Percentiles rank a stretch among this genome's conserved stretches.
phyloP scores from a whole-genome alignment of 2,113 vertebrate species.

The Leptobrachium leishanense region DNA sequence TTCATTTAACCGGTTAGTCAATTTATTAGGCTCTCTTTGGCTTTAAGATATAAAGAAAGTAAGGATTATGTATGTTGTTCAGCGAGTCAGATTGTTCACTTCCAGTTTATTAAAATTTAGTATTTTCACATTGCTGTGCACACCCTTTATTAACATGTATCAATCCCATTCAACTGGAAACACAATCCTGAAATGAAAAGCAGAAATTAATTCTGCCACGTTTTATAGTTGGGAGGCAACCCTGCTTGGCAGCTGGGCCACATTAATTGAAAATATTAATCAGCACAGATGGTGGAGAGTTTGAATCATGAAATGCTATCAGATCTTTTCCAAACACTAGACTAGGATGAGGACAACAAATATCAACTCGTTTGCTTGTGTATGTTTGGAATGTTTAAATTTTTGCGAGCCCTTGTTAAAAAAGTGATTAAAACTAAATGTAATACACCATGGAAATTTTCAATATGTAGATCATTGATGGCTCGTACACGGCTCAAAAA shows the following conservation, averaged over 20 bases:
- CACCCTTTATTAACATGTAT: background rate
- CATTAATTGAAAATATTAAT: background rate
- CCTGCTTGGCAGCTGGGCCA: background rate
- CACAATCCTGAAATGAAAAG: background rate
- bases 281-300: conserved; percentile 7
- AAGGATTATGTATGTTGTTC: too few species aligned
- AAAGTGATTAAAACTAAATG: too few species aligned
- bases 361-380: conserved; percentile 11
- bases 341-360: conserved; percentile 11
- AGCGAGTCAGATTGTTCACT: too few species aligned
- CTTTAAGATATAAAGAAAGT: too few species aligned
- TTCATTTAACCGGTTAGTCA: too few species aligned
- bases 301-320: background rate
- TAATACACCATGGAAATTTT: too few species aligned
- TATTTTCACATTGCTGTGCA: too few species aligned
- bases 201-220: background rate
- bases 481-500: too few species aligned
- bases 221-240: conserved; percentile 2
- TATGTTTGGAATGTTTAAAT: background rate
- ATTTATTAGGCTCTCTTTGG: too few species aligned
- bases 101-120: too few species aligned
- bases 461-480: too few species aligned
- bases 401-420: too few species aligned
- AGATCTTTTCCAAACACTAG: conserved; percentile 4
- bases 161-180: background rate